Percentiles rank a stretch among this genome's conserved stretches.
These are phyloP conservation scores for Heliocidaris tuberculata DNA, from an alignment of 35 echinoderm and acorn worm genomes.

Conservation along the genomic window DNA sequence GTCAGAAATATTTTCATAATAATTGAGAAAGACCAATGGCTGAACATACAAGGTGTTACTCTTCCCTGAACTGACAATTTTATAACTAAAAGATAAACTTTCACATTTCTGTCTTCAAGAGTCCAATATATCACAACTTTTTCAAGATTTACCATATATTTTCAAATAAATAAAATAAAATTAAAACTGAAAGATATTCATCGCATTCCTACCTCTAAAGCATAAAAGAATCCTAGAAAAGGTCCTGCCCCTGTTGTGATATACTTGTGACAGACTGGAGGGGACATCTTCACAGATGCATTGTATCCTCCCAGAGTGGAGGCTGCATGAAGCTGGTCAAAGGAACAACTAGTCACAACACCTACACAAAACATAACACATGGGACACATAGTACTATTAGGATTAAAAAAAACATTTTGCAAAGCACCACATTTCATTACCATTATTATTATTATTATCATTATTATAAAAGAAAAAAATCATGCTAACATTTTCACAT, in stretches of 20 bases:
- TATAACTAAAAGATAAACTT: too few species aligned
- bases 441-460: not conserved
- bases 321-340: conserved; percentile 96
- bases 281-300: conserved; percentile 73
- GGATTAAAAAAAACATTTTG: not conserved
- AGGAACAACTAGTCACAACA: conserved; percentile 89
- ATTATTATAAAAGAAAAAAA: not conserved
- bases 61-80: too few species aligned
- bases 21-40: too few species aligned
- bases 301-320: conserved; percentile 81
- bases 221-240: conserved; percentile 93
- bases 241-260: conserved; percentile 86
- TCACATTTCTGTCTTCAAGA: too few species aligned
- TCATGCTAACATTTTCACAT: not conserved
- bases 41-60: too few species aligned
- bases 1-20: too few species aligned
- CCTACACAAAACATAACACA: conserved; percentile 51
- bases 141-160: too few species aligned
- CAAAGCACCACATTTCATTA: not conserved
- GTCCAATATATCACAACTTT: too few species aligned
- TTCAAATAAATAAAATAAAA: not conserved
- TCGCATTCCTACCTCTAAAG: conserved; percentile 77
- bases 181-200: not conserved
- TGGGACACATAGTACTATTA: not conserved
- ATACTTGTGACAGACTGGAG: conserved; percentile 77